Evolutionary conservation across 2,113 vertebrate species (phyloP), one percentile per base, ranked within the genome.

Genomic region (Equus quagga): DNA sequence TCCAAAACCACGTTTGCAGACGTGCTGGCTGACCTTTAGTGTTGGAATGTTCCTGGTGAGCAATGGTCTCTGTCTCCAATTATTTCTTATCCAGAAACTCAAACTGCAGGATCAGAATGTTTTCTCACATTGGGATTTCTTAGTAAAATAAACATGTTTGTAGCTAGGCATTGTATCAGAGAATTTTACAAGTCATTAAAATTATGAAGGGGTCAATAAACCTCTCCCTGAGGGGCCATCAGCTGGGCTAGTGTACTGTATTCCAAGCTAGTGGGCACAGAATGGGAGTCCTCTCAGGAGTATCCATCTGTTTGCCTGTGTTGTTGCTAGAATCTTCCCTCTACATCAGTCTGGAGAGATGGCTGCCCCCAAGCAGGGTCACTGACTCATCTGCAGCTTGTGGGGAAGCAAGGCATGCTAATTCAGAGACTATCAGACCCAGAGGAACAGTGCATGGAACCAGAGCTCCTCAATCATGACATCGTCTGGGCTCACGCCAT

Each of bases 151-250:
- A 96, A 46, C 15, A 65, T 64, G 24, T 36, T 67, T 67, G 31
- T 83, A 18, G 89, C 26, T 78, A 82, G 92, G 54, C 72, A 73
- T 95, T 89, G 13, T 64, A 41, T 96, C 56, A 69, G n/a, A 92
- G 33, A 81, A 62, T 44, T 91, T 84, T 89, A 44, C 0, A 64
- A 70, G 80, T 72, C 58, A 41, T 92, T 87, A 56, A 41, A 73
- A 51, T 36, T 94, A 69, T 58, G 56, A 31, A 21, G 69, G 49
- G 46, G 28, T 85, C 82, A 81, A 3, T 67, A 78, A 79, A n/a
- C 21, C 60, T 88, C 44, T 72, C 70, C 36, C 10, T 19, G 9
- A 23, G 26, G 31, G 3, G 24, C 24, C 81, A 36, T 41, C 62
- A 70, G 28, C 14, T 67, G 62, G 65, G 21, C 51, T 54, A 18